These are phyloP conservation scores for Euproctis similis DNA, from an alignment of 2,888 invertebrate species.

Conservation along the genomic window DNA sequence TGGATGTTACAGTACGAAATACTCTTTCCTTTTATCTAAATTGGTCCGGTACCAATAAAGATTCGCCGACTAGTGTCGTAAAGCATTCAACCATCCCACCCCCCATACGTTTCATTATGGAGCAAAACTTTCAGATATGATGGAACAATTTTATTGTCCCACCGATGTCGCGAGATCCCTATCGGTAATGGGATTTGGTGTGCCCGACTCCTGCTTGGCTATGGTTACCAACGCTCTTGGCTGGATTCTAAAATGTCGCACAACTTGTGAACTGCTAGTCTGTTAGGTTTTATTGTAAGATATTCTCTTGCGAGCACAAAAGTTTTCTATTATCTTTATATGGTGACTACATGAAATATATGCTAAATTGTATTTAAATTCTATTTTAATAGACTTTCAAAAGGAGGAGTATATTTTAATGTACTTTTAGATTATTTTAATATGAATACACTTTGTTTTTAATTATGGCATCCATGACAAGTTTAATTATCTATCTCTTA, in stretches of 20 bases:
- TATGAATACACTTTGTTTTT: no score
- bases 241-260: conserved; percentile 37
- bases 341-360: no score
- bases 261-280: conserved; percentile 33
- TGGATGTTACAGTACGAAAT: conserved; percentile 71
- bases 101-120: conserved; percentile 76
- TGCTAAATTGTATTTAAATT: no score
- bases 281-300: no score
- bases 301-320: no score
- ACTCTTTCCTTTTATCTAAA: conserved; percentile 76
- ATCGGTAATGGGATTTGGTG: conserved; percentile 69
- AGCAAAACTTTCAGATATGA: conserved; percentile 74
- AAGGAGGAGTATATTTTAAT: no score
- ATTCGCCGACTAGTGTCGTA: conserved; percentile 73
- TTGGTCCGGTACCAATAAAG: conserved; percentile 75
- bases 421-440: no score
- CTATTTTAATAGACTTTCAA: no score
- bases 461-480: no score
- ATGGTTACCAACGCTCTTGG: conserved; percentile 30
- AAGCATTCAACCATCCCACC: no score
- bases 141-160: conserved; percentile 74
- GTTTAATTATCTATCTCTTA: no score
- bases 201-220: conserved; percentile 24
- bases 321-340: no score
- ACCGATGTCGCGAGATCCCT: conserved; percentile 72